Evolutionary conservation across 2,113 vertebrate species (phyloP), one percentile per base, ranked within the genome.

Genomic region (Zosterops pallidus): DNA sequence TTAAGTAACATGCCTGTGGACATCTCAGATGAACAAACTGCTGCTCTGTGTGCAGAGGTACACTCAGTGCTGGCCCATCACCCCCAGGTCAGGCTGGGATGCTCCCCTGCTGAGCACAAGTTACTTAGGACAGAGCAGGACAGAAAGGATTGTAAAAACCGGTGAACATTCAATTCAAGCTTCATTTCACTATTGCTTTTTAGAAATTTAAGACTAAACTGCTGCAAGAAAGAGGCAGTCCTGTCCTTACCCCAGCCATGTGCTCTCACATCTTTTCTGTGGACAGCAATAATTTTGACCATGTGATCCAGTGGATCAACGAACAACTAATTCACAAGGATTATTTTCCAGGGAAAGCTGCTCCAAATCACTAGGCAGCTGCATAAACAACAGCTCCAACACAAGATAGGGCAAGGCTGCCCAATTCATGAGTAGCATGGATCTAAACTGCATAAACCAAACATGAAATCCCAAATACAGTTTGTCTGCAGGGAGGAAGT

Each of bases 261-360:
- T 26, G 44, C 16, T 72, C 31, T 56, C 46, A 31, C 3, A 24
- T 28, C 10, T 46, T 29, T 70, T 20, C 8, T 7, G 8, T 9
- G 22, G 50, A 53, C 63, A 94, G 59, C 53, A 77, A 24, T 65
- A 24, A 80, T 72, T 76, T 29, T 72, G 49, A 71, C 35, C 41
- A 37, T 2, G 29, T 4, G 1, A 23, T 59, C 60, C 65, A 86
- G 23, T 6, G 28, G 57, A 93, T 76, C 71, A 69, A 67, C 6
- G 37, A 72, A 67, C 52, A 84, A 49, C 9, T 74, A 89, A 50
- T 35, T 75, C 57, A 82, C 49, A 64, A 87, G 53, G 55, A 74
- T 53, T 77, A 65, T 57, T 86, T 94, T 77, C 42, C 80, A 89
- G 64, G 74, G 41, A 77, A 53, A 90, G 31, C n/a, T 79, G 33